These are phyloP conservation scores for Teleopsis dalmanni DNA, from an alignment of 1,140 invertebrate genomes.

Conservation along the genomic window DNA sequence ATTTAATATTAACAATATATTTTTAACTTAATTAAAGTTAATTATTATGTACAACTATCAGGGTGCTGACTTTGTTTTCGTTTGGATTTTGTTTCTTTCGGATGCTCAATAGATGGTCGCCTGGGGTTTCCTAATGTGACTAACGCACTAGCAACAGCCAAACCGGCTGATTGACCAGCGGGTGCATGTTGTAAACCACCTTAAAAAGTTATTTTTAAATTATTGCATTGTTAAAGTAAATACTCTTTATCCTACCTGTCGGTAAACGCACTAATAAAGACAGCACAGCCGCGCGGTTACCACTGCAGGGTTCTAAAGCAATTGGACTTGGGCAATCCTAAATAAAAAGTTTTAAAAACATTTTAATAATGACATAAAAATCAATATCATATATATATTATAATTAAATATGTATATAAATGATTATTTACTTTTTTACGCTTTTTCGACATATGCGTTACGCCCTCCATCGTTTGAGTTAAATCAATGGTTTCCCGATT, in stretches of 20 bases:
- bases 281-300: constrained; percentile 84
- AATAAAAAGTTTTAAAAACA: neutral
- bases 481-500: constrained; percentile 42
- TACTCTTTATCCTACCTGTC: constrained; percentile 49
- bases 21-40: no score
- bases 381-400: neutral
- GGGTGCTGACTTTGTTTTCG: constrained; percentile 67
- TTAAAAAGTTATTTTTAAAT: constrained; percentile 9
- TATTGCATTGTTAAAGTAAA: neutral
- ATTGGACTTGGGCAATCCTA: constrained; percentile 81
- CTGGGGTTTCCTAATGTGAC: constrained; percentile 75
- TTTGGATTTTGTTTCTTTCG: constrained; percentile 59
- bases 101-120: constrained; percentile 59
- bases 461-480: constrained; percentile 36
- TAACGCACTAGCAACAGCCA: constrained; percentile 77
- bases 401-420: neutral
- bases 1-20: no score
- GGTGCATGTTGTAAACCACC: constrained; percentile 58
- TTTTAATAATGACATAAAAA: neutral
- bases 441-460: constrained; percentile 39
- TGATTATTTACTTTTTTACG: constrained; percentile 35
- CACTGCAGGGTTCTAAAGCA: constrained; percentile 83
- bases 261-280: constrained; percentile 85
- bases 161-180: constrained; percentile 71
- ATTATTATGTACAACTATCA: constrained; percentile 49